phyloP scores from a whole-genome alignment of 2,888 invertebrate species.

The Caenorhabditis becei region DNA sequence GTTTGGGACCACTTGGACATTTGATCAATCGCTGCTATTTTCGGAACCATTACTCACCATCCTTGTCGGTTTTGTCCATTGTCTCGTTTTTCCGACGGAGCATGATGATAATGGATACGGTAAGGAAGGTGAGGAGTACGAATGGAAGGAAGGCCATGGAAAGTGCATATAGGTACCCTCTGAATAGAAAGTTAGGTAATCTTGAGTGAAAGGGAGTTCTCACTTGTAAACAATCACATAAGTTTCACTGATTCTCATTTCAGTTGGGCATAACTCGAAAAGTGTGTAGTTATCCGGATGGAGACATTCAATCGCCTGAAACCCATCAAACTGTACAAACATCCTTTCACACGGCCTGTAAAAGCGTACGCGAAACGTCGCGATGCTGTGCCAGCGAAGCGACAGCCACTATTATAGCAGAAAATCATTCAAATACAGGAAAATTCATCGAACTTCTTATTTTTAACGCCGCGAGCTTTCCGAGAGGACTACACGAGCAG shows the following conservation, averaged over 20 bases:
- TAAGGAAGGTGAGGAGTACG: conserved; percentile 71
- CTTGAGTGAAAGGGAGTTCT: too few species aligned
- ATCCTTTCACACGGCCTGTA: too few species aligned
- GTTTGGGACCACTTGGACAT: conserved; percentile 1
- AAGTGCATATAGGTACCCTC: conserved; percentile 77
- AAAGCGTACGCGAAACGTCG: too few species aligned
- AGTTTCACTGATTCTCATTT: conserved; percentile 71
- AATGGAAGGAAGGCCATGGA: conserved; percentile 78
- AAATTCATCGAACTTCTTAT: too few species aligned
- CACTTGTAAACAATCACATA: conserved; percentile 77
- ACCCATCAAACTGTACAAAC: too few species aligned
- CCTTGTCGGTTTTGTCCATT: conserved; percentile 45
- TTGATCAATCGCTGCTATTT: conserved; percentile 11
- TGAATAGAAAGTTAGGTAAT: too few species aligned
- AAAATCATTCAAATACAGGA: too few species aligned
- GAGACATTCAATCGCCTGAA: conserved; percentile 70
- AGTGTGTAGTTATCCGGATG: conserved; percentile 67
- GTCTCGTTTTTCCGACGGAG: conserved; percentile 51
- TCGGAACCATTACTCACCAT: conserved; percentile 33
- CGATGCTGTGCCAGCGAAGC: too few species aligned
- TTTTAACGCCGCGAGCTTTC: too few species aligned
- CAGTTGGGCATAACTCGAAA: conserved; percentile 78
- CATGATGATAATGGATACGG: conserved; percentile 70
- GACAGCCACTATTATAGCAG: too few species aligned
- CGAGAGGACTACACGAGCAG: too few species aligned